Evolutionary conservation across 2,888 invertebrate species (phyloP), one percentile per base, ranked within the genome.

Genomic region (Melanostoma scalare): DNA sequence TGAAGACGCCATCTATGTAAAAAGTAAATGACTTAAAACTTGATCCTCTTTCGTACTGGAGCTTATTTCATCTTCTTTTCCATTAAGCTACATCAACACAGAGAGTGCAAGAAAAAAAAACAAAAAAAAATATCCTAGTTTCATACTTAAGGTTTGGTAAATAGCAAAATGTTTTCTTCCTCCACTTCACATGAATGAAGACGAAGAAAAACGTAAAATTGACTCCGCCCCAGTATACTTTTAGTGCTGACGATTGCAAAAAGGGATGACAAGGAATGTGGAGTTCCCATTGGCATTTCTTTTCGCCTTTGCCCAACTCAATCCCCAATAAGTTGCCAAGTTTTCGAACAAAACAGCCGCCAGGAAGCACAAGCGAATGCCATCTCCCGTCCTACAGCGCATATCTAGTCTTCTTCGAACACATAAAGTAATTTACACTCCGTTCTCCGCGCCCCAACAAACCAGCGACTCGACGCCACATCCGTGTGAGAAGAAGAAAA

Each of bases 51-150:
- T 84, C 79, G 46, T 74, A 20, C 20, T 20, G 65, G 78, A 74
- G 84, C 84, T 84, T 79, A 84, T 84, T 79, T 84, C 84, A 84
- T 84, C 79, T 84, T 67, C 84, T 84, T 84, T 84, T 79, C 74
- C 84, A 79, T 84, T 84, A 75, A 84, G 84, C 79, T 84, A 84
- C 84, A 84, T 84, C 69, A 84, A 84, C 84, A 68, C 33, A 63
- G 42, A 68, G 71, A 65, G 56, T 53, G 44, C 56, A 74, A 73
- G n/a, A n/a, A 73, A 52, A 69, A 48, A 61, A 79, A 48, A 65
- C 50, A 52, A 58, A 40, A 33, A 9, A 74, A 76, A 69, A 61
- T 42, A 20, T 78, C 58, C 75, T 71, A 72, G 81, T 72, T 60
- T 55, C 56, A 20, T 74, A 53, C 74, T 74, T 79, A 75, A 58